Percentiles rank a stretch among this genome's conserved stretches.
phyloP scores from a whole-genome alignment of 2,113 vertebrate species.

The Lynx canadensis region DNA sequence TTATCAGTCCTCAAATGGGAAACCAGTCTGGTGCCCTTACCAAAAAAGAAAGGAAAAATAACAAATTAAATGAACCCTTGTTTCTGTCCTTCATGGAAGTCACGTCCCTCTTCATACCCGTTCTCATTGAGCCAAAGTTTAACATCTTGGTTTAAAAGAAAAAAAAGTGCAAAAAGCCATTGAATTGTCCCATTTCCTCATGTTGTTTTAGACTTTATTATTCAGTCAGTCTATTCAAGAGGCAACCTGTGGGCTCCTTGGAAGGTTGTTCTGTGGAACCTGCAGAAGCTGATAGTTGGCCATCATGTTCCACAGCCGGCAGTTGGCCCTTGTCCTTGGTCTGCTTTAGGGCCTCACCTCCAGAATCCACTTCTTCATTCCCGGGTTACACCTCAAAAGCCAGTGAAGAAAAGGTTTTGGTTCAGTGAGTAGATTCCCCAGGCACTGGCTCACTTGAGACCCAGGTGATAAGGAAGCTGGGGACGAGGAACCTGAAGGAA shows the following conservation, averaged over 20 bases:
- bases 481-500: not conserved
- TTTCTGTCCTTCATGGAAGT: not conserved
- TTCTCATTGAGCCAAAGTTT: constrained; percentile 67
- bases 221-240: not conserved
- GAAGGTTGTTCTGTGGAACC: not conserved
- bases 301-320: not conserved
- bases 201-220: constrained; percentile 40
- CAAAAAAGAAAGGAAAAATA: constrained; percentile 20
- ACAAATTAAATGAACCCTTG: not conserved
- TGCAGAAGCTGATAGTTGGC: not conserved
- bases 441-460: not conserved
- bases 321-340: not conserved
- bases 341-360: not conserved
- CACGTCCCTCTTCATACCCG: constrained; percentile 44
- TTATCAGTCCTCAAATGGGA: constrained; percentile 61
- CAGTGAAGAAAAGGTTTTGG: not conserved
- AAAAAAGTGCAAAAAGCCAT: constrained; percentile 25
- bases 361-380: not conserved
- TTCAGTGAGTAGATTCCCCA: not conserved
- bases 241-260: not conserved
- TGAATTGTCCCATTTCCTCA: constrained; percentile 73
- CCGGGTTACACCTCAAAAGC: not conserved
- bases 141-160: constrained; percentile 66
- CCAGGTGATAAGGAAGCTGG: not conserved
- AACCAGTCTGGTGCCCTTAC: constrained; percentile 50